Percentiles rank a stretch among this genome's conserved stretches.
phyloP scores from a whole-genome alignment of 2,113 vertebrate genomes.

The Erinaceus europaeus region DNA sequence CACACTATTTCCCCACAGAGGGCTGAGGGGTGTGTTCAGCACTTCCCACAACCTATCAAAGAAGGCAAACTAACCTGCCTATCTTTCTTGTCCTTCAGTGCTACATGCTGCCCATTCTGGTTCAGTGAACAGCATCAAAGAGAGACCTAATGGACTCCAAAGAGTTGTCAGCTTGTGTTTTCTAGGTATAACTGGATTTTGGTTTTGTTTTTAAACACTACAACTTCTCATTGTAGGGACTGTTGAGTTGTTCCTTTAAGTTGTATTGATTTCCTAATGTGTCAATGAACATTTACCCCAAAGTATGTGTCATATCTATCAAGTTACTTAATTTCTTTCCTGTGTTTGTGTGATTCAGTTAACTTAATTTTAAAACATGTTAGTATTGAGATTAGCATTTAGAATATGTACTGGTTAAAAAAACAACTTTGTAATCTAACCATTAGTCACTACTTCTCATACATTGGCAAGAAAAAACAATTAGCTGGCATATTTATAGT shows the following conservation, averaged over 20 bases:
- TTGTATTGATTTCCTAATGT: slow-evolving; percentile 58
- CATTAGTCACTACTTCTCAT: slow-evolving; percentile 50
- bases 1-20: slow-evolving; percentile 39
- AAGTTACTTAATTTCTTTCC: slow-evolving; percentile 59
- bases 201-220: slow-evolving; percentile 71
- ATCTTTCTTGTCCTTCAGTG: slow-evolving; percentile 35
- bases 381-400: slow-evolving; percentile 55
- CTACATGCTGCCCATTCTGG: slow-evolving; percentile 44
- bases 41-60: slow-evolving; percentile 43
- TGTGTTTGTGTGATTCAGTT: slow-evolving; percentile 62
- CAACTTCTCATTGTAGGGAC: slow-evolving; percentile 33
- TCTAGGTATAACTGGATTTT: slow-evolving; percentile 59
- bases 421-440: slow-evolving; percentile 38
- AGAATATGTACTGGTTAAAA: slow-evolving; percentile 45
- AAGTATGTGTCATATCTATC: slow-evolving; percentile 44
- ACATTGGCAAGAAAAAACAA: slow-evolving; percentile 47
- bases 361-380: slow-evolving; percentile 57
- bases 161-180: slow-evolving; percentile 58
- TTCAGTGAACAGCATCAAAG: slow-evolving; percentile 59
- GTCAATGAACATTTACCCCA: slow-evolving; percentile 59
- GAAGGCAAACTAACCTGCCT: slow-evolving; percentile 39
- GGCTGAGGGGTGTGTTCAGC: slow-evolving; percentile 42
- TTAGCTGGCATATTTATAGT: slow-evolving; percentile 51
- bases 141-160: slow-evolving; percentile 48
- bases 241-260: slow-evolving; percentile 39